Evolutionary conservation across 2,797 vertebrate species (phyloP).

Genomic region (Crocidura indochinensis): DNA sequence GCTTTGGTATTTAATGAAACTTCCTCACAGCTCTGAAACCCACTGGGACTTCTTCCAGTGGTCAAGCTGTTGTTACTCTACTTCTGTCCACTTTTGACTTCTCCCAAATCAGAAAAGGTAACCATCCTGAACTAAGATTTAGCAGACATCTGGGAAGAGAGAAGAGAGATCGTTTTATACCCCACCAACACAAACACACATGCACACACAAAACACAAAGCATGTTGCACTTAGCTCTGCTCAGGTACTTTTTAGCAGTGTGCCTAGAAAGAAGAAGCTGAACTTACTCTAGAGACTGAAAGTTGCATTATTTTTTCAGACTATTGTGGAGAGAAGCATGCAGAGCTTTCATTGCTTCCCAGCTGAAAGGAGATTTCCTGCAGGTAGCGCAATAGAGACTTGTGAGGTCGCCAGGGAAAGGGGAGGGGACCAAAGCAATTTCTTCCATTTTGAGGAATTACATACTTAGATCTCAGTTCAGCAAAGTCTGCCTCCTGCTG

Average conservation of each 20-base stretch:
- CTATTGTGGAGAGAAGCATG: slow-evolving; percentile 37
- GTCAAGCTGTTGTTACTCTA: background rate
- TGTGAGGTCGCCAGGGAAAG: slow-evolving; percentile 58
- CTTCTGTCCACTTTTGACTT: slow-evolving; percentile 26
- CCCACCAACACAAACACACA: background rate
- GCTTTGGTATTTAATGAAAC: slow-evolving; percentile 33
- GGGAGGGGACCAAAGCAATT: slow-evolving; percentile 78
- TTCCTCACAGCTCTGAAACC: background rate
- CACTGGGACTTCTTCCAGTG: slow-evolving; percentile 3
- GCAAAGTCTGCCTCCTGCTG: slow-evolving; percentile 66
- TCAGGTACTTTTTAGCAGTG: slow-evolving; percentile 83
- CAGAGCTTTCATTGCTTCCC: slow-evolving; percentile 44
- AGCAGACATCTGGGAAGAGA: background rate
- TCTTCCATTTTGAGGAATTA: slow-evolving; percentile 71
- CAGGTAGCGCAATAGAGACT: slow-evolving; percentile 43
- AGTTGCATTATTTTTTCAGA: background rate
- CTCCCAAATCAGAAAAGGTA: slow-evolving; percentile 59
- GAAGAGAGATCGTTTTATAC: slow-evolving; percentile 44
- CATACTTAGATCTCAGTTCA: slow-evolving; percentile 73
- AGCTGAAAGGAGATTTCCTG: slow-evolving; percentile 13
- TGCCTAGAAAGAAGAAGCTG: slow-evolving; percentile 87
- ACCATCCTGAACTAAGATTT: background rate
- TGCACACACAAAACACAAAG: slow-evolving; percentile 14
- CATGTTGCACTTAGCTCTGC: slow-evolving; percentile 82
- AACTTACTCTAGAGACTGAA: slow-evolving; percentile 75